Conservation (phyloP, 2,888 invertebrate genomes). For the Melinaea menophilus region DNA sequence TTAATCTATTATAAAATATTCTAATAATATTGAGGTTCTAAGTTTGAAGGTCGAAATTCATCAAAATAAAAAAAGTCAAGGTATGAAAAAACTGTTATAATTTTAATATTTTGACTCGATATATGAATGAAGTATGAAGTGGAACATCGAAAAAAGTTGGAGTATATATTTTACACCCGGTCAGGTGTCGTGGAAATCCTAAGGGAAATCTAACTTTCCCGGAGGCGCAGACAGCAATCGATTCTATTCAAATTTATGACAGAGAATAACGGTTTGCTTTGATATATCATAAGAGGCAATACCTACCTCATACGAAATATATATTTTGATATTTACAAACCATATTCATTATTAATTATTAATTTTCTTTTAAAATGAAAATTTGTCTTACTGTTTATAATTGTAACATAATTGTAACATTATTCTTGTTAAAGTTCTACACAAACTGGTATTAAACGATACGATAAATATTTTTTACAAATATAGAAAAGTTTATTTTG, state of each 20-base stretch:
- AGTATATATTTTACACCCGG: conserved; percentile 76
- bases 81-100: too few relatives aligned
- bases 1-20: too few relatives aligned
- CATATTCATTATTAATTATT: too few relatives aligned
- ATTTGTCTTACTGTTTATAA: too few relatives aligned
- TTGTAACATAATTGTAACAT: too few relatives aligned
- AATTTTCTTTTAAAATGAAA: too few relatives aligned
- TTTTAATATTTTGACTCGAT: too few relatives aligned
- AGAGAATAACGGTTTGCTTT: conserved; percentile 64
- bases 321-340: neutral
- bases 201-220: conserved; percentile 77
- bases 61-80: too few relatives aligned
- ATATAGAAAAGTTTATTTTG: neutral
- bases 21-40: too few relatives aligned
- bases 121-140: conserved; percentile 10
- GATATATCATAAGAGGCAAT: neutral
- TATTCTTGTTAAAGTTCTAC: too few relatives aligned
- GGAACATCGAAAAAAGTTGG: conserved; percentile 50
- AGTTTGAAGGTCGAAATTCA: too few relatives aligned
- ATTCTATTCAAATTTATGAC: conserved; percentile 79
- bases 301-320: neutral
- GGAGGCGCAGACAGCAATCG: conserved; percentile 77
- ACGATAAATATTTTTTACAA: neutral
- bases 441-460: neutral
- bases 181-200: conserved; percentile 75